phyloP scores from a whole-genome alignment of 2,113 vertebrate genomes.

The Climacteris rufus region DNA sequence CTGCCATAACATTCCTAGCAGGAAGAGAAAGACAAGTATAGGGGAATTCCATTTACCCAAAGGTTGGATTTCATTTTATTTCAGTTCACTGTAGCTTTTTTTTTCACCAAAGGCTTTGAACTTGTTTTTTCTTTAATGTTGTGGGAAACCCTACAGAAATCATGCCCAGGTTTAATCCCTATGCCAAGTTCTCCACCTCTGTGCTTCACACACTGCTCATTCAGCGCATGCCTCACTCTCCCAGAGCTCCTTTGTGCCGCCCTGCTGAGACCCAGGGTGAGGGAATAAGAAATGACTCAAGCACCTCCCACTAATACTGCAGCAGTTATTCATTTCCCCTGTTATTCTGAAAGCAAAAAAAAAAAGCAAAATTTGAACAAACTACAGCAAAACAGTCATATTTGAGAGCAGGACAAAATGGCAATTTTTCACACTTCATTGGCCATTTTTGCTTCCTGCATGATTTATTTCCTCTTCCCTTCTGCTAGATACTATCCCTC shows the following conservation, averaged over 20 bases:
- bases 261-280: neutral
- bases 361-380: neutral
- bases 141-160: neutral
- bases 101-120: neutral
- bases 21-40: neutral
- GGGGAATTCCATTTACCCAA: neutral
- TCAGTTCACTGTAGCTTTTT: neutral
- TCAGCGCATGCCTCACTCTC: accelerated
- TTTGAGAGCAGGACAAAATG: neutral
- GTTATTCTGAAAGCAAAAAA: neutral
- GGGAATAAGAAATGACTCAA: neutral
- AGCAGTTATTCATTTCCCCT: neutral
- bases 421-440: neutral
- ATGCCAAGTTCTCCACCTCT: neutral
- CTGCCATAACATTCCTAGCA: neutral
- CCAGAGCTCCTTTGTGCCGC: accelerated
- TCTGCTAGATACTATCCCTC: neutral
- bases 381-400: neutral
- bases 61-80: neutral
- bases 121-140: neutral
- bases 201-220: accelerated
- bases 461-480: neutral
- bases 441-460: neutral
- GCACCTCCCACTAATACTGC: neutral
- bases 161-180: neutral